Base-by-base conservation (phyloP, 2,888 invertebrate species). In the Volucella inflata region DNA sequence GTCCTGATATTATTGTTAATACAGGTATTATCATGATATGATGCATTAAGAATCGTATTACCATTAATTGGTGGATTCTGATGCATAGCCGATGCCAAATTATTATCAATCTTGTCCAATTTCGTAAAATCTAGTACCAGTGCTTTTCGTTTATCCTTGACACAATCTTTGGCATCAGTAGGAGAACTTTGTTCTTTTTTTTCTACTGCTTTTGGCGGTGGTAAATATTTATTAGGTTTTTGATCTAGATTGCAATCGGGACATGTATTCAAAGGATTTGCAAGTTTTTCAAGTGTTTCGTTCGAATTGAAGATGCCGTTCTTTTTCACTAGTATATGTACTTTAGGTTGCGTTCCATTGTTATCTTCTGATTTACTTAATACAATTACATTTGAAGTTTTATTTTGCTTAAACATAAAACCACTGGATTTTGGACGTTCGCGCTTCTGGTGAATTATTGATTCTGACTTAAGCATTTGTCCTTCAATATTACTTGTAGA, bases 61-160 rank as follows among this genome's bases (percentile, higher is more conserved):
- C 72, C 78, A n/a, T 79, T 87, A 10, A 71, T 55, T 12, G 80
- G 50, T 16, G 70, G 14, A 9, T 88, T 75, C 85, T 89, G 10
- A 75, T 87, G 38, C 4, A 89, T 88, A n/a, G 77, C 44, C 0
- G 72, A 57, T 4, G 48, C 79, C 71, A 84, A 60, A 11, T 80
- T 87, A 60, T 87, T 88, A 17, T 88, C 89, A 16, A 77, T 71
- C 21, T 88, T 89, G 21, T 89, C 90, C 90, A 94, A 91, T 89
- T 93, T 93, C 88, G 93, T 93, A 90, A 95, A 93, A 90, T 95
- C 95, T 89, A 95, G 92, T 91, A 94, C 94, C 88, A 95, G 93
- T 88, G 94, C 94, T 87, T 92, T 93, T 17, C 92, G 91, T 81
- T 93, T 92, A 48, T 92, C 92, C 76, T 90, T 91, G 71, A 89